phyloP scores from a whole-genome alignment of 2,113 vertebrate species.

The Mixornis gularis region DNA sequence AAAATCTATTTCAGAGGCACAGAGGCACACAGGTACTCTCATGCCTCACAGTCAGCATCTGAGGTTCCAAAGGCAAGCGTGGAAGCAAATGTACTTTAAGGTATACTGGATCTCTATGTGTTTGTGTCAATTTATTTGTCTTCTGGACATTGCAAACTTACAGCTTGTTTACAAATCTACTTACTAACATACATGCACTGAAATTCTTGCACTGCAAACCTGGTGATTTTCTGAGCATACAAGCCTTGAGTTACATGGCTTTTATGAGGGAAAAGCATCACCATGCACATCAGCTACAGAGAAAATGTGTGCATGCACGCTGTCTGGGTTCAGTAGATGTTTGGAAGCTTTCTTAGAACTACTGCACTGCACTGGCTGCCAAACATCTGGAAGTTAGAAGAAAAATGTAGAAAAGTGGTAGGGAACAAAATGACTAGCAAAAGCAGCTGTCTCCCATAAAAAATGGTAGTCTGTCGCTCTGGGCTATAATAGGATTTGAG shows the following conservation, averaged over 20 bases:
- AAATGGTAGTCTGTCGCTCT: not conserved
- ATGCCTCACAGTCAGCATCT: not conserved
- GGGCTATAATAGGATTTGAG: not conserved
- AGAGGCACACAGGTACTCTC: not conserved
- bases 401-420: not conserved
- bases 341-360: not conserved
- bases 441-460: not conserved
- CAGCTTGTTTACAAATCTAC: not conserved
- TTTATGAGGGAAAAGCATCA: not conserved
- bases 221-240: not conserved
- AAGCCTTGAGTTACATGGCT: not conserved
- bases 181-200: not conserved
- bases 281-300: not conserved
- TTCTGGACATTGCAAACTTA: not conserved
- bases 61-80: not conserved
- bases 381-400: conserved; percentile 6
- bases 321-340: not conserved
- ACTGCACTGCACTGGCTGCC: not conserved
- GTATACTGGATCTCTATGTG: not conserved
- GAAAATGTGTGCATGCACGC: not conserved
- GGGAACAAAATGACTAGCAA: conserved; percentile 2
- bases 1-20: not conserved
- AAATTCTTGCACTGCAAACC: not conserved
- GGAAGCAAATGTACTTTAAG: not conserved
- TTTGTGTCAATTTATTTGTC: not conserved